Evolutionary conservation across 2,888 invertebrate genomes (phyloP).

Genomic region (Sesia bembeciformis): DNA sequence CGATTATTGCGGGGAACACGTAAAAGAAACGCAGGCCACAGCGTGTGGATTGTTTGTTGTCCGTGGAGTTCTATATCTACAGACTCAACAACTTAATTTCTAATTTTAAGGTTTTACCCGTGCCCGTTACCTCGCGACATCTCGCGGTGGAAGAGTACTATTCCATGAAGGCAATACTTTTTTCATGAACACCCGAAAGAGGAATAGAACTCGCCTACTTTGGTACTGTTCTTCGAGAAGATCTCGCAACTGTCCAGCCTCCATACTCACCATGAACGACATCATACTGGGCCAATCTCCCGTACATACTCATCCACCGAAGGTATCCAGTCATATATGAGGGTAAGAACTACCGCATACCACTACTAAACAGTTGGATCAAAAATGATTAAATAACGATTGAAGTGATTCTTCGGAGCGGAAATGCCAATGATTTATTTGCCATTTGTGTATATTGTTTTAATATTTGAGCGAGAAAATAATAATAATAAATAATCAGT

Average conservation of each 20-base stretch:
- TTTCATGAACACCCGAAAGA: constrained; percentile 40
- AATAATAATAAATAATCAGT: no score
- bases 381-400: no score
- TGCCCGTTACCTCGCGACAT: constrained; percentile 35
- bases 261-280: constrained; percentile 37
- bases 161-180: constrained; percentile 46
- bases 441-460: no score
- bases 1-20: no score
- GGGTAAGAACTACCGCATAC: background rate
- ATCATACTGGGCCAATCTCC: constrained; percentile 35
- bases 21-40: no score
- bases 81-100: no score
- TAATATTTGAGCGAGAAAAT: no score
- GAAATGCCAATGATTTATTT: no score
- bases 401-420: no score
- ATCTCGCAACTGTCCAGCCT: constrained; percentile 40
- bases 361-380: no score
- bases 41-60: no score
- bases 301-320: constrained; percentile 43
- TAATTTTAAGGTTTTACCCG: constrained; percentile 3
- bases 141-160: constrained; percentile 38
- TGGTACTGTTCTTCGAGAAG: constrained; percentile 54
- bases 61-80: no score
- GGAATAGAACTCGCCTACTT: constrained; percentile 30
- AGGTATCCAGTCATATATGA: constrained; percentile 15